These are phyloP conservation scores for Eristalis intricaria DNA, from an alignment of 2,888 invertebrate genomes.

Conservation along the genomic window DNA sequence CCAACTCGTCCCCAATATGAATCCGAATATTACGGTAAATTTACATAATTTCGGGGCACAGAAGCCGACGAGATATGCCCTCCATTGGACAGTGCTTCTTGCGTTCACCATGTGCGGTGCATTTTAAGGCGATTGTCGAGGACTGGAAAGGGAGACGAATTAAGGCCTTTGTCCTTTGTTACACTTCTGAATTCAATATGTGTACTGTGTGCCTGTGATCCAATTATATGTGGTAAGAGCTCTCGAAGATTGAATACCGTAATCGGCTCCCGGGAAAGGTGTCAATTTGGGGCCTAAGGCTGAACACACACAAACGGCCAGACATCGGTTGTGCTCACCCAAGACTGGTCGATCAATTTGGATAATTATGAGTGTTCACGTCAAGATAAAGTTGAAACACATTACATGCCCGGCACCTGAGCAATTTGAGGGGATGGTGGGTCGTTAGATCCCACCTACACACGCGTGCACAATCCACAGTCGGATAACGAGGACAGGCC, in stretches of 20 bases:
- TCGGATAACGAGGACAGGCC: no score
- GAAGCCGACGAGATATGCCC: conserved; percentile 33
- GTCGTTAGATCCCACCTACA: not conserved
- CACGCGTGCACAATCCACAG: no score
- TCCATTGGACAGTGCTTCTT: conserved; percentile 27
- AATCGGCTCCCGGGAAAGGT: not conserved
- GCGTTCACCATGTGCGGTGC: conserved; percentile 21
- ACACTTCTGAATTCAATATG: conserved; percentile 4
- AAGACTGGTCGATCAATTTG: not conserved
- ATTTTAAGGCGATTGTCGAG: conserved; percentile 31
- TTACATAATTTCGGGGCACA: conserved; percentile 52
- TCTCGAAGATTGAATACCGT: not conserved
- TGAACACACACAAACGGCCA: not conserved
- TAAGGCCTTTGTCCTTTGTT: conserved; percentile 2
- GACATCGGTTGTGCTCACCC: not conserved
- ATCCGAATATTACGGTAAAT: conserved; percentile 38
- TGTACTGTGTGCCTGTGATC: not conserved
- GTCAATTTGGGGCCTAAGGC: not conserved
- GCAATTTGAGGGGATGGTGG: not conserved
- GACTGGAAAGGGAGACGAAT: not conserved
- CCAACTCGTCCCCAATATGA: conserved; percentile 6
- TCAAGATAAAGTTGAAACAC: not conserved
- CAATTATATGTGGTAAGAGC: not conserved
- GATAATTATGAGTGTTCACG: not conserved
- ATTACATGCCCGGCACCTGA: not conserved